phyloP scores from a whole-genome alignment of 2,888 invertebrate genomes.

The Philaethria dido region DNA sequence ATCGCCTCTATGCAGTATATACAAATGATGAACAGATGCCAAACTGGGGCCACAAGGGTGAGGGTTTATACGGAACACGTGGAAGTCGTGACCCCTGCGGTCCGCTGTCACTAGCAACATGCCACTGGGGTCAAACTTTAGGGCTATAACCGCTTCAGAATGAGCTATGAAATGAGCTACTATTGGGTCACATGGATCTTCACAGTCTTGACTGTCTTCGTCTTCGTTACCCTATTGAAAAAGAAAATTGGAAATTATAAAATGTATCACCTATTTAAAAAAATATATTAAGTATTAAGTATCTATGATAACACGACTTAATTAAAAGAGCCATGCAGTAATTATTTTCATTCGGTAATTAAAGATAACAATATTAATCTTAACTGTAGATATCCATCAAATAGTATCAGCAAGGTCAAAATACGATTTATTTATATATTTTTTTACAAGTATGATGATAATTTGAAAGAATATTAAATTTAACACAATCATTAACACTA shows the following conservation, averaged over 20 bases:
- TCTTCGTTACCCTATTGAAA: slow-evolving; percentile 70
- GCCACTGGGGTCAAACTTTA: slow-evolving; percentile 96
- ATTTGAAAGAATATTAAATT: too few species aligned
- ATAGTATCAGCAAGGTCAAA: too few species aligned
- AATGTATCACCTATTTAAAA: background rate
- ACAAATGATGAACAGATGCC: slow-evolving; percentile 96
- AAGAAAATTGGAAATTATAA: background rate
- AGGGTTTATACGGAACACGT: slow-evolving; percentile 96
- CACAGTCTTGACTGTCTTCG: slow-evolving; percentile 84
- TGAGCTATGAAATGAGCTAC: slow-evolving; percentile 95
- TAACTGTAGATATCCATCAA: too few species aligned
- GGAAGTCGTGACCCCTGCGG: slow-evolving; percentile 96
- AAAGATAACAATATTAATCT: background rate
- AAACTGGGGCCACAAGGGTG: slow-evolving; percentile 94
- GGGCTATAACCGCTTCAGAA: slow-evolving; percentile 93
- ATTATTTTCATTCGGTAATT: background rate
- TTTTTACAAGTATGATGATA: too few species aligned
- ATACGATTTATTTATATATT: too few species aligned
- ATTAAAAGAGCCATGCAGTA: too few species aligned
- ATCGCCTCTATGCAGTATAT: slow-evolving; percentile 96
- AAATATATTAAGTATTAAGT: too few species aligned
- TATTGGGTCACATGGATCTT: slow-evolving; percentile 88
- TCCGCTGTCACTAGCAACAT: slow-evolving; percentile 95
- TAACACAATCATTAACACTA: too few species aligned
- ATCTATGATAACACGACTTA: too few species aligned